Base-by-base conservation (phyloP, 1,140 invertebrate species). In the Brachystomella parvula region DNA sequence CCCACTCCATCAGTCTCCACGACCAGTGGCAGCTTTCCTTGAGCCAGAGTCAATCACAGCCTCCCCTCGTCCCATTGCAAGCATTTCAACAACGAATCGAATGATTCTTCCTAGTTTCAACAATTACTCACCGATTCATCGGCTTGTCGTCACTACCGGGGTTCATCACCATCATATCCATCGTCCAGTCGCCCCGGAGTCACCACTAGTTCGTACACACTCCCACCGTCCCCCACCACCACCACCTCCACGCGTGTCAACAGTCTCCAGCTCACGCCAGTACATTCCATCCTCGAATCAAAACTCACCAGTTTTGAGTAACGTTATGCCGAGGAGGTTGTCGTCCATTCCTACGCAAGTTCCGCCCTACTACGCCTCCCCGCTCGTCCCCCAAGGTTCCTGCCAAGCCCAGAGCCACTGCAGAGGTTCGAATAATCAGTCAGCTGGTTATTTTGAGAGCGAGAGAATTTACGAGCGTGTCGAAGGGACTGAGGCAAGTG, bases 201-300 rank as follows among this genome's bases (percentile, higher is more conserved):
- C 60, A 67, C 63, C 71, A 49, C 47, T 60, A 65, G 57, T 63
- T 49, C 60, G 47, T 32, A 29, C 24, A 47, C 62, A 53, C 39
- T 15, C n/a, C n/a, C 33, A 33, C 21, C 44, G 24, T 33, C 49
- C 49, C 2, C 24, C 47, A 64, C 26, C 61, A 57, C 2, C 61
- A 63, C 2, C 58, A 29, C 21, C 56, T 63, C 62, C 58, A 29
- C 62, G 66, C 39, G 62, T 62, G n/a, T 60, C 65, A 26, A 68
- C 68, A 3, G 66, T 65, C 9, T 69, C 64, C 26, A 73, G 69
- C 47, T 67, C 71, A 3, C 67, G 69, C 59, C 72, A 73, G 39
- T 73, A 73, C 49, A 71, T 73, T 24, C 62, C 69, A 0, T 73
- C 72, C 1, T 71, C 69, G 47, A 73, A 73, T 71, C 72, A 73